Base-by-base conservation (phyloP, 2,797 vertebrate genomes). In the Arrhamphus sclerolepis region DNA sequence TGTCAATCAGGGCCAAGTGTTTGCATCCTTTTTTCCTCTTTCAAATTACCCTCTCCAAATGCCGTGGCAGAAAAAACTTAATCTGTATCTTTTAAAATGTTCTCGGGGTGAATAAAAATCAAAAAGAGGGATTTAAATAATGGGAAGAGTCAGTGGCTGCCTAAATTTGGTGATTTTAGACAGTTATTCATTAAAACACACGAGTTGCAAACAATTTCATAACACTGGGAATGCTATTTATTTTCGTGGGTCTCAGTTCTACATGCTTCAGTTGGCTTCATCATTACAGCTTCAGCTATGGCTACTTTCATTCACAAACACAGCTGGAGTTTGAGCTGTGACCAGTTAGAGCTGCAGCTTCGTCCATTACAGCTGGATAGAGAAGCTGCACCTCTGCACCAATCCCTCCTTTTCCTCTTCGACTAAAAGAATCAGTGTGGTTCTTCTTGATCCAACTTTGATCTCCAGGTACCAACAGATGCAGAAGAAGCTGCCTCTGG, bases 1-100 rank as follows among this genome's bases (percentile, higher is more conserved):
- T 76, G 71, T 77, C 79, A 82, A 6, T 85, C 78, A 72, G 57
- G 48, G 43, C 38, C 47, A 16, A 48, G 47, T 34, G 5, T 39
- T 54, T 55, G 16, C 3, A 62, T 64, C 28, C 17, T 13, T 6
- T 55, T 44, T 20, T 62, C 11, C 17, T 48, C 7, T 4, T 18
- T 42, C 18, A 64, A 57, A 44, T 19, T n/a, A 50, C 38, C 9
- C n/a, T 20, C 18, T 55, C 8, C 7, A 55, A 54, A 73, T 48
- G 43, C 51, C 1, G 17, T 24, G 39, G 8, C 48, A 3, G 5
- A 1, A 47, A n/a, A 57, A 69, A 42, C 4, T 29, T 4, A 46
- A 47, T 70, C 47, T 24, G 28, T 20, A 34, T 52, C 7, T 42
- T 24, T 63, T 31, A 62, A 67, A 29, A 0, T 40, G 16, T 53